Evolutionary conservation across 2,888 invertebrate species (phyloP).

Genomic region (Lapara coniferarum): DNA sequence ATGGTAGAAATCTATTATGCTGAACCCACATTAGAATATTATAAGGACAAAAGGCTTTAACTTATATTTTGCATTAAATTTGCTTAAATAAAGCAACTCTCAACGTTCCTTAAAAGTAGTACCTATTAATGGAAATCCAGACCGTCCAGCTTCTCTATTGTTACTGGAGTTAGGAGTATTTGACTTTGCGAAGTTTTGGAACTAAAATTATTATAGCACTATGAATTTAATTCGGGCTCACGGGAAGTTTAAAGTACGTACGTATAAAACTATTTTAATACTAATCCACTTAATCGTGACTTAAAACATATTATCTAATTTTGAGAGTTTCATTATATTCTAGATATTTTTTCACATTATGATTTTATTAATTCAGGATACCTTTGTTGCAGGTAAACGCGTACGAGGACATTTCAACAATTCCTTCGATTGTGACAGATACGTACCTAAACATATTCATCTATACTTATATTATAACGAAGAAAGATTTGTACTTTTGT

Average conservation of each 20-base stretch:
- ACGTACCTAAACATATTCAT: not conserved
- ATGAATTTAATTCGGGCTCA: not conserved
- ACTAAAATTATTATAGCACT: not conserved
- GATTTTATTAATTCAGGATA: not conserved
- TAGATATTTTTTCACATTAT: too few species aligned
- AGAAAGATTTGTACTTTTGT: too few species aligned
- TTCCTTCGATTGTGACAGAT: not conserved
- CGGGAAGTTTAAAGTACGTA: not conserved
- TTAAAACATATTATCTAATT: too few species aligned
- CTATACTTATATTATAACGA: too few species aligned
- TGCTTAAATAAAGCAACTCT: too few species aligned
- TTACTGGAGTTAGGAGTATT: not conserved
- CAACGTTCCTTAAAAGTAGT: too few species aligned
- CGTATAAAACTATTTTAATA: not conserved
- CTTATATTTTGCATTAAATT: too few species aligned
- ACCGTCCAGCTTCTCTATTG: not conserved
- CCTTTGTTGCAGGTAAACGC: not conserved
- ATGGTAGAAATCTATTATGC: too few species aligned
- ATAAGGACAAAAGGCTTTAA: too few species aligned
- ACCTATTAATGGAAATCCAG: conserved; percentile 10
- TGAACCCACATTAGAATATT: too few species aligned
- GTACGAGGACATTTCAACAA: not conserved
- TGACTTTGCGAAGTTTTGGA: not conserved
- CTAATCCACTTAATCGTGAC: not conserved
- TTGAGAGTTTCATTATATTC: too few species aligned